phyloP scores from a whole-genome alignment of 2,113 vertebrate genomes.

The Toxotes chatareus region DNA sequence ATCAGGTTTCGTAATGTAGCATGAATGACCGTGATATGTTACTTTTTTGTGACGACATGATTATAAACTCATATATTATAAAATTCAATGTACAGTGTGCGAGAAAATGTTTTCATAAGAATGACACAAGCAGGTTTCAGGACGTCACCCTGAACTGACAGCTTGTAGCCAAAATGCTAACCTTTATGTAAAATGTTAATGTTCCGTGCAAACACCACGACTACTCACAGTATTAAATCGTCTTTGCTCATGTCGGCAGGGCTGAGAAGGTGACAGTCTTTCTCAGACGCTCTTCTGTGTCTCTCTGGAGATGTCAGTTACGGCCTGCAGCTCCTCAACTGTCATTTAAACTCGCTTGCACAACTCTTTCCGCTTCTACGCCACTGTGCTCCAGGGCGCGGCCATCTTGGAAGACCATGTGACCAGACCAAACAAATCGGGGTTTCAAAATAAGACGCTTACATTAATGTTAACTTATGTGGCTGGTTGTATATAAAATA shows the following conservation, averaged over 20 bases:
- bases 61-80: too few relatives aligned
- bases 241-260: constrained; percentile 78
- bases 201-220: neutral
- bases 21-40: too few relatives aligned
- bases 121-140: constrained; percentile 17
- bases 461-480: too few relatives aligned
- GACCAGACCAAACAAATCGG: constrained; percentile 41
- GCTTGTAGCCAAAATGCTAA: neutral
- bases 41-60: neutral
- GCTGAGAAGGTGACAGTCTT: neutral
- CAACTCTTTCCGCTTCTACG: neutral
- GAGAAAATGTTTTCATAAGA: constrained; percentile 30
- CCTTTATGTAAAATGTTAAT: rapidly evolving
- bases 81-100: neutral
- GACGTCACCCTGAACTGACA: neutral
- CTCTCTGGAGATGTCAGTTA: neutral
- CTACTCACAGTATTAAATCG: constrained; percentile 80
- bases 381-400: constrained; percentile 53
- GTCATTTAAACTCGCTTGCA: constrained; percentile 16
- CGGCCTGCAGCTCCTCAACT: constrained; percentile 39
- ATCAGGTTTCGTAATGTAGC: too few relatives aligned
- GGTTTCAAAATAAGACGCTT: constrained; percentile 62
- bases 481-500: too few relatives aligned
- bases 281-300: constrained; percentile 6
- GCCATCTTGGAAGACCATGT: constrained; percentile 79